Evolutionary conservation across 2,888 invertebrate genomes (phyloP), one percentile per base, ranked within the genome.

Genomic region (Hyposoter didymator): DNA sequence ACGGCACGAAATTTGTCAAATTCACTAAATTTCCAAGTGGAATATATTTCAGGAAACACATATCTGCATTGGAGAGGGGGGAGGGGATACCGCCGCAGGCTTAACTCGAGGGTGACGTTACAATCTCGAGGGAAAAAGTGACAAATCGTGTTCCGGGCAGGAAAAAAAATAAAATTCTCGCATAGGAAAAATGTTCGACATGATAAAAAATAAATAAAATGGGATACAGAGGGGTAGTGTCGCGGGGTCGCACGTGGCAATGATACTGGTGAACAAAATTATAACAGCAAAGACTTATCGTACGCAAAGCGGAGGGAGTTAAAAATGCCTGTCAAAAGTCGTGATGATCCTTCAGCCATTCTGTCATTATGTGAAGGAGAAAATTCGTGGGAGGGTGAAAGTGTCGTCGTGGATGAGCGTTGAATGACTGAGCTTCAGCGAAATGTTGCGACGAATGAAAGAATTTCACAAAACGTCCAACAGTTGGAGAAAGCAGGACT

Each of bases 41-140:
- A 59, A 59, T 59, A 59, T 59, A 59, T 59, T 59, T 12, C 28
- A 59, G 55, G 55, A 59, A 59, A 8, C 55, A 59, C 55, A 14
- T 59, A 28, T 59, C 55, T 59, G 22, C 55, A 28, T 12, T 22
- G 39, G 39, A 22, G 55, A 28, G 10, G 22, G 39, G 39, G 14
- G 8, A 1, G 32, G n/a, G 35, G 8, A 66, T 66, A 66, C 35
- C 3, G 14, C 55, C 28, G 55, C 22, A 59, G 55, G 64, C 64
- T 32, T 64, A 39, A 64, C 64, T 35, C 35, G 35, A 39, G 64
- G 35, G 64, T 64, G 64, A 35, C 35, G 35, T 64, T 64, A 64
- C 64, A 64, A 39, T 64, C 35, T 64, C 64, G 70, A 47, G 28
- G 70, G 28, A 70, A 45, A 70, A 70, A 45, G 47, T 70, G 70